phyloP scores from a whole-genome alignment of 2,113 vertebrate genomes.

The Eolophus roseicapilla region DNA sequence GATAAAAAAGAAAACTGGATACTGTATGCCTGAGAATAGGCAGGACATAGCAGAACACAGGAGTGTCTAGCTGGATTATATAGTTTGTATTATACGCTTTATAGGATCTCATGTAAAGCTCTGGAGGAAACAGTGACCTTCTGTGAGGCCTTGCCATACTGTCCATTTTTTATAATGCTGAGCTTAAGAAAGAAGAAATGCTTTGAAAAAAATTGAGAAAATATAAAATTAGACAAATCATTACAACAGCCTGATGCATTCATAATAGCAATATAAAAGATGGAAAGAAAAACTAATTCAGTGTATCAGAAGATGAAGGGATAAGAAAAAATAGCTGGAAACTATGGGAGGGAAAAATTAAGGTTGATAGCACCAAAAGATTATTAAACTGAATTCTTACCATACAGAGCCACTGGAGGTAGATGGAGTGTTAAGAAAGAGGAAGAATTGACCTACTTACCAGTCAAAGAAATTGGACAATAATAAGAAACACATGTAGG shows the following conservation, averaged over 20 bases:
- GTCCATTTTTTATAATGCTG: not conserved
- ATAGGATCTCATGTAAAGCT: not conserved
- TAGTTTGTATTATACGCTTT: not conserved
- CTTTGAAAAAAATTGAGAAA: not conserved
- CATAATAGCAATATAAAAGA: not conserved
- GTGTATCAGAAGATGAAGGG: not conserved
- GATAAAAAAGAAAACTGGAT: not conserved
- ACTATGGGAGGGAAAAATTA: not conserved
- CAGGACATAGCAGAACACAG: not conserved
- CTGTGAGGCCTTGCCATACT: not conserved
- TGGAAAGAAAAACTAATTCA: not conserved
- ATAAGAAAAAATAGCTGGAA: constrained; percentile 21
- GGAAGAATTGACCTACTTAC: not conserved
- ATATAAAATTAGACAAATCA: not conserved
- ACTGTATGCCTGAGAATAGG: not conserved
- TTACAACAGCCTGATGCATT: not conserved
- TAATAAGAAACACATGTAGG: not conserved
- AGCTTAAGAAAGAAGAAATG: not conserved
- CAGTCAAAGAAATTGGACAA: not conserved
- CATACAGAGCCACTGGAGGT: not conserved
- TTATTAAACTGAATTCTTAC: not conserved
- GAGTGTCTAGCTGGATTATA: not conserved
- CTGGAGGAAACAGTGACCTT: not conserved
- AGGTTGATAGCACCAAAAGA: not conserved
- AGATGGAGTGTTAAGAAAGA: not conserved